A percentile compares a stretch with the other conserved stretches of the same genome.
These are phyloP conservation scores for Himalopsyche kuldschensis DNA, from an alignment of 2,888 invertebrate genomes.

Conservation along the genomic window DNA sequence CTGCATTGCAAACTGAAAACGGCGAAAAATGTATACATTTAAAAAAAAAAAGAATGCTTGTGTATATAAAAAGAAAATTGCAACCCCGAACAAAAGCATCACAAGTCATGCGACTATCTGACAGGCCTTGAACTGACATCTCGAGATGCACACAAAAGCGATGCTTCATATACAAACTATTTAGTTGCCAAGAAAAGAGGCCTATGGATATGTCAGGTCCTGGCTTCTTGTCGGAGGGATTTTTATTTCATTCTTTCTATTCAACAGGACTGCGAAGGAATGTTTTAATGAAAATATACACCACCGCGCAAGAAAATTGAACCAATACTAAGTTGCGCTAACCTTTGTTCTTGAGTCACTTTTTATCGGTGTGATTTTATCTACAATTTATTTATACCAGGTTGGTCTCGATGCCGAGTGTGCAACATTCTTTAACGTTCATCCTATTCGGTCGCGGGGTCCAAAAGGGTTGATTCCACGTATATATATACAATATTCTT, in stretches of 20 bases:
- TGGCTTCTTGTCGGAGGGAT: background rate
- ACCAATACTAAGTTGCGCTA: too few species aligned
- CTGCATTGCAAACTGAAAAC: background rate
- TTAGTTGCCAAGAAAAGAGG: background rate
- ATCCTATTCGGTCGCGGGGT: too few species aligned
- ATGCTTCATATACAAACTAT: background rate
- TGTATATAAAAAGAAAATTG: background rate
- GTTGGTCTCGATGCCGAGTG: too few species aligned
- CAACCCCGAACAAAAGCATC: background rate
- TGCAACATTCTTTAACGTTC: too few species aligned
- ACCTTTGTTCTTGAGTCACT: too few species aligned
- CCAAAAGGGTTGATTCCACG: too few species aligned
- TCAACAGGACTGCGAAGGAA: background rate
- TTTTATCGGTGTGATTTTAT: too few species aligned
- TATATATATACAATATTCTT: too few species aligned
- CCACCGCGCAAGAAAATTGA: too few species aligned
- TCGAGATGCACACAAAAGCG: background rate
- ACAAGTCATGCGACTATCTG: background rate
- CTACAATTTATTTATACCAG: too few species aligned
- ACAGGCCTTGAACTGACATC: background rate
- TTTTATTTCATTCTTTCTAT: background rate
- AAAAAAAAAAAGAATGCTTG: background rate
- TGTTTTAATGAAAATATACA: background rate
- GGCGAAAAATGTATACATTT: background rate
- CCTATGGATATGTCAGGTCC: background rate